A percentile compares a stretch with the other conserved stretches of the same genome.
phyloP scores from a whole-genome alignment of 1,140 invertebrate genomes.

The Papilio aristodemus region DNA sequence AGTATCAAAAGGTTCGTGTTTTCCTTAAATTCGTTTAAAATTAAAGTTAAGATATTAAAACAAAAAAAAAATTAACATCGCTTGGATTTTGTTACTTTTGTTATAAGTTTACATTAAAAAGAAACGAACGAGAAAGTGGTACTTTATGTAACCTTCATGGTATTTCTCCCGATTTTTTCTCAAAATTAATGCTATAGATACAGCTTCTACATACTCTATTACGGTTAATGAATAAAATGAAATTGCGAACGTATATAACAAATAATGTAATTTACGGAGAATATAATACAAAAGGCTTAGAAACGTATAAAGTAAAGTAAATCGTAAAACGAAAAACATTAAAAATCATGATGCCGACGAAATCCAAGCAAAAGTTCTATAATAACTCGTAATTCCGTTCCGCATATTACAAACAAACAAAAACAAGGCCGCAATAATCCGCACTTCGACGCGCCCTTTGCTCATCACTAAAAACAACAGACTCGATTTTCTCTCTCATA shows the following conservation, averaged over 20 bases:
- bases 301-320: neutral
- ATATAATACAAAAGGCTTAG: neutral
- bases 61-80: neutral
- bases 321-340: slow-evolving; percentile 1
- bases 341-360: slow-evolving; percentile 6
- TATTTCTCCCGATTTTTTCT: too few species aligned
- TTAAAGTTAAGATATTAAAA: neutral
- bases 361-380: slow-evolving; percentile 3
- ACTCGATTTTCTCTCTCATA: neutral
- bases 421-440: slow-evolving; percentile 28
- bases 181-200: too few species aligned
- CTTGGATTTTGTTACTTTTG: too few species aligned
- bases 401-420: slow-evolving; percentile 32
- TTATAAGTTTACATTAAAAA: too few species aligned
- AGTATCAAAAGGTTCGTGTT: neutral
- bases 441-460: slow-evolving; percentile 24
- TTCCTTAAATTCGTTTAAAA: neutral
- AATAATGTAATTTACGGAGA: too few species aligned
- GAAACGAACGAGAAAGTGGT: too few species aligned
- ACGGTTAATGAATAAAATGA: too few species aligned
- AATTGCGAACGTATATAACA: too few species aligned
- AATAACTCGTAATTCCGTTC: slow-evolving; percentile 24
- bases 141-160: too few species aligned
- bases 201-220: too few species aligned
- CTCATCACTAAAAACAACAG: slow-evolving; percentile 1